phyloP scores from a whole-genome alignment of 2,797 vertebrate species.

The Halcyon leucocephala region DNA sequence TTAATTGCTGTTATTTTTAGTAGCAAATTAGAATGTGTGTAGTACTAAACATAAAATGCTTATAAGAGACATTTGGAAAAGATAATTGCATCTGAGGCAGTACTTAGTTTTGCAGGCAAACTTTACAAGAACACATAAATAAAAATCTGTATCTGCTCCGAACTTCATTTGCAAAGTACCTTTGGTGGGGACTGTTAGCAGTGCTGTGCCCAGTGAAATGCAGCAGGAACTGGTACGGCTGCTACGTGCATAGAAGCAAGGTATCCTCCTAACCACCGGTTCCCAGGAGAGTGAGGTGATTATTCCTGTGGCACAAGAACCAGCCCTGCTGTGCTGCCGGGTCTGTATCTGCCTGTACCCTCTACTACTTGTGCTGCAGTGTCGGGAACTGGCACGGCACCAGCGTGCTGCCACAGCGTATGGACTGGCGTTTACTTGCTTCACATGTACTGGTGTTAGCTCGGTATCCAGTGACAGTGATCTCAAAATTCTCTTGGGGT shows the following conservation, averaged over 20 bases:
- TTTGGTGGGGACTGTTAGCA: neutral
- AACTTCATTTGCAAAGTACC: neutral
- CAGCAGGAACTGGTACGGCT: neutral
- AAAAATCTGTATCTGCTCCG: neutral
- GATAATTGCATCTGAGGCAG: neutral
- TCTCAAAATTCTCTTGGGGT: neutral
- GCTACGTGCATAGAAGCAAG: neutral
- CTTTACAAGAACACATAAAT: neutral
- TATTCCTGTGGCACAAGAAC: neutral
- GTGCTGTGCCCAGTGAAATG: neutral
- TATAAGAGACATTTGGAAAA: neutral
- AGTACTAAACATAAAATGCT: neutral
- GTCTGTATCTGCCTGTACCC: neutral
- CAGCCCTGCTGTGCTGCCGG: neutral
- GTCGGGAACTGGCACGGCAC: neutral
- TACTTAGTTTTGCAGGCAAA: neutral
- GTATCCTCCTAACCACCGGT: neutral
- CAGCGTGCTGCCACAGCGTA: accelerated
- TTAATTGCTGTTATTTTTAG: neutral
- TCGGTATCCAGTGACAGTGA: neutral
- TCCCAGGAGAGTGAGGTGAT: neutral
- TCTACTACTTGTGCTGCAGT: neutral
- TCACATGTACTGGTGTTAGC: neutral
- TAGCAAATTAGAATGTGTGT: neutral
- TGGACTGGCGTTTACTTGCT: neutral